Percentiles rank a stretch among this genome's conserved stretches.
These are phyloP conservation scores for Saturnia japonica DNA, from an alignment of 2,888 invertebrate species.

Conservation along the genomic window DNA sequence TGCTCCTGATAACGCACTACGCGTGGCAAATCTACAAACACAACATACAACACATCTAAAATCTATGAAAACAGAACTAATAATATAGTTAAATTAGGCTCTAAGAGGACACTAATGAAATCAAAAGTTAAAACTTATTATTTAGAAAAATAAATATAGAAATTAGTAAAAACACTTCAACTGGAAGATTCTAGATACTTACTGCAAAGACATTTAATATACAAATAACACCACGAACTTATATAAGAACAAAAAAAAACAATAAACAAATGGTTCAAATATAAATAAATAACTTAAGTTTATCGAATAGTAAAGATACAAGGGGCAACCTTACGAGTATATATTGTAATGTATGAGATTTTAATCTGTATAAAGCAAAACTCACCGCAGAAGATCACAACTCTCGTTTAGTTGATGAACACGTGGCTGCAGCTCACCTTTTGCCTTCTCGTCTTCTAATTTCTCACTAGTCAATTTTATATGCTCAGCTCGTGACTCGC, in stretches of 20 bases:
- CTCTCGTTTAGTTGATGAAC: constrained; percentile 46
- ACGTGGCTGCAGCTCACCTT: constrained; percentile 39
- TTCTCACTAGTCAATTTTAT: constrained; percentile 41
- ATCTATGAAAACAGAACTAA: neutral
- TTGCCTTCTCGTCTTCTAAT: constrained; percentile 46
- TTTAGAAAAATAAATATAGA: too few relatives aligned
- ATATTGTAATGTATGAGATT: neutral
- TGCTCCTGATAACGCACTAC: constrained; percentile 56
- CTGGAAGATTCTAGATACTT: too few relatives aligned
- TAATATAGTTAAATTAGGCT: too few relatives aligned
- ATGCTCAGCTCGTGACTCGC: constrained; percentile 45
- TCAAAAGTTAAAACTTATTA: too few relatives aligned
- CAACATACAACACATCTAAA: neutral
- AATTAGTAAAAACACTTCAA: too few relatives aligned
- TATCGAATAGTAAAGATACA: neutral
- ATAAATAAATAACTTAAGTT: neutral
- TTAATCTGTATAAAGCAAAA: constrained; percentile 1
- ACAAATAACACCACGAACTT: neutral
- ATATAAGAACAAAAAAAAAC: neutral
- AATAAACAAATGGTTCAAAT: neutral
- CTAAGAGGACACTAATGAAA: too few relatives aligned
- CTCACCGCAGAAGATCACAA: constrained; percentile 56
- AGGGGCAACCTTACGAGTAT: neutral
- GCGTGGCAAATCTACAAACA: constrained; percentile 58
- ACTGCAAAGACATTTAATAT: neutral